A percentile compares a stretch with the other conserved stretches of the same genome.
Evolutionary conservation across 2,797 vertebrate species (phyloP).

Genomic region (Coregonus suidteri): DNA sequence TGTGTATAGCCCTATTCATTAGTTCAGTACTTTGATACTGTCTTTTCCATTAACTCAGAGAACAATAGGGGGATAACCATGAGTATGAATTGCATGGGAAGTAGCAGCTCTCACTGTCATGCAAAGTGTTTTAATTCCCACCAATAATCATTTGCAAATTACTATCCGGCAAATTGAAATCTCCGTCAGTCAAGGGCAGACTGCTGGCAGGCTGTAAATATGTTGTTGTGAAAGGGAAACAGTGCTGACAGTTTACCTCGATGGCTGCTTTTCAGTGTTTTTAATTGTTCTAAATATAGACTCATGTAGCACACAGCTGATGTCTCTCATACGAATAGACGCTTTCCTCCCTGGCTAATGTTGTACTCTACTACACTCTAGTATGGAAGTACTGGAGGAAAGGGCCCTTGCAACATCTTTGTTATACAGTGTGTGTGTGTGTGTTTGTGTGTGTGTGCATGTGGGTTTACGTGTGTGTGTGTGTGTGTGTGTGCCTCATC

Average conservation of each 20-base stretch:
- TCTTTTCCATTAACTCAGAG: slow-evolving; percentile 39
- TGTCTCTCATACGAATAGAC: too few relatives aligned
- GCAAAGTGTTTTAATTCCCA: slow-evolving; percentile 23
- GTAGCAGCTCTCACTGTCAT: neutral
- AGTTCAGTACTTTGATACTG: neutral
- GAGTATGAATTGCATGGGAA: slow-evolving; percentile 31
- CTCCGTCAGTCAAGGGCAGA: neutral
- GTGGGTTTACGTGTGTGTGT: neutral
- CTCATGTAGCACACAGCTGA: too few relatives aligned
- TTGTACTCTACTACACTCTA: too few relatives aligned
- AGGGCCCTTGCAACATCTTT: too few relatives aligned
- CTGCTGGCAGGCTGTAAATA: too few relatives aligned
- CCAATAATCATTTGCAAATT: slow-evolving; percentile 29
- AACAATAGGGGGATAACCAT: slow-evolving; percentile 20
- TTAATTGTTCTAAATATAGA: too few relatives aligned
- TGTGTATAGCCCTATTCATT: neutral
- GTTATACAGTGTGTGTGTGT: neutral
- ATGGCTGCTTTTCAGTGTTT: too few relatives aligned
- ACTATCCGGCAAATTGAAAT: slow-evolving; percentile 35
- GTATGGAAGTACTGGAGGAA: too few relatives aligned
- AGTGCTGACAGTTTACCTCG: too few relatives aligned
- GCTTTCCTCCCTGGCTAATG: too few relatives aligned
- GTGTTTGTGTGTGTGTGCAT: too few relatives aligned
- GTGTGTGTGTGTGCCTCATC: neutral
- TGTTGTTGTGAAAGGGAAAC: too few relatives aligned